Base-by-base conservation (phyloP, 2,888 invertebrate genomes). In the Coenonympha arcania region DNA sequence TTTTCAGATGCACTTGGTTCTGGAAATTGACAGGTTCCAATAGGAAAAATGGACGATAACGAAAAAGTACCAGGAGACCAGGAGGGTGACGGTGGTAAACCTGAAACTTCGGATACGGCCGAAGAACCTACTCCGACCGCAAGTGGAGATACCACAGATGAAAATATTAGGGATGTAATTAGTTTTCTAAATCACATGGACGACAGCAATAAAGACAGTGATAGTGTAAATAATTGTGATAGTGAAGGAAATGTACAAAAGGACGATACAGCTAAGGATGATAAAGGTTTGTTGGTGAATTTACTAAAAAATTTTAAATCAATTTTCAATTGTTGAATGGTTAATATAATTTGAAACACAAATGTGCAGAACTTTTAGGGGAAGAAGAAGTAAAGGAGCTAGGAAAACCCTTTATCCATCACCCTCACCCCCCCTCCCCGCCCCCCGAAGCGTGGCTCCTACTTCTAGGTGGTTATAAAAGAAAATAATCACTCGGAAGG, bases 31-130 rank as follows among this genome's bases (percentile, higher is more conserved):
- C 40, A 37, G 55, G 60, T 63, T 71, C 68, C 68, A 68, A 73
- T 71, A 66, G 63, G 64, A 66, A 71, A 75, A 56, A 84, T 84
- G 84, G 82, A 83, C 65, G 83, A 81, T 50, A 78, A 72, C 46
- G 80, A 78, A 6, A 39, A 39, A 50, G 66, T 68, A 50, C 57
- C 66, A 43, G 76, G 72, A 45, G 69, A 66, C 52, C 48, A 22
- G 54, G 65, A 50, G 57, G 20, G 64, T 65, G 26, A 54, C 42
- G 34, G 50, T 42, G 41, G 40, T 24, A 56, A 52, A 36, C 44
- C 41, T 26, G 22, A 44, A 19, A 19, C 37, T 37, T 11, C 20
- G 11, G 28, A 18, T 1, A 9, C 13, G 31, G 8, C 30, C 4
- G 48, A 34, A 4, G 52, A 56, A 16, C 24, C 55, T 18, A 55